phyloP scores from a whole-genome alignment of 2,797 vertebrate species.

The Chaenodraco wilsoni region DNA sequence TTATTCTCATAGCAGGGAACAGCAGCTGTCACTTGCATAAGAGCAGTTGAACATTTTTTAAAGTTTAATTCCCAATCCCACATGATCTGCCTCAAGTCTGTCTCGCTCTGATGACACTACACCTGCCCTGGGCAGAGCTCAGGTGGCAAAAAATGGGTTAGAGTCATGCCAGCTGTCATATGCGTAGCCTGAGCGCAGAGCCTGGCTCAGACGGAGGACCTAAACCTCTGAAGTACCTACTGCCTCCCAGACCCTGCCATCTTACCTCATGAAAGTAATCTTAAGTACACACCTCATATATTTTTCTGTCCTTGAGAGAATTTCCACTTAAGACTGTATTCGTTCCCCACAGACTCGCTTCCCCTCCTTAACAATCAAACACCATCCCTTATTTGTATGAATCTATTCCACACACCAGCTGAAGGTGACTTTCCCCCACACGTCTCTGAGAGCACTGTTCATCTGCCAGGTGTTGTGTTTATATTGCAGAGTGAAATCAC shows the following conservation, averaged over 20 bases:
- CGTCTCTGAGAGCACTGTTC: slow-evolving; percentile 37
- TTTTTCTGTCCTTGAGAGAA: slow-evolving; percentile 8
- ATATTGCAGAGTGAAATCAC: slow-evolving; percentile 63
- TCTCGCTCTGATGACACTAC: slow-evolving; percentile 56
- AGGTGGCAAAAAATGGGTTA: slow-evolving; percentile 50
- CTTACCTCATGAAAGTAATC: slow-evolving; percentile 28
- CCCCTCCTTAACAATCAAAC: neutral
- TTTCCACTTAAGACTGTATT: neutral
- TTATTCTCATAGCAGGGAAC: slow-evolving; percentile 30
- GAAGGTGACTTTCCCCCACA: slow-evolving; percentile 57
- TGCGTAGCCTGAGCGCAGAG: slow-evolving; percentile 24
- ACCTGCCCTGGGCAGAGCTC: slow-evolving; percentile 55
- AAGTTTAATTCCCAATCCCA: slow-evolving; percentile 12
- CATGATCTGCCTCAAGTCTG: slow-evolving; percentile 22
- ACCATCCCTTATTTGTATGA: slow-evolving; percentile 10
- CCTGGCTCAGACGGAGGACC: slow-evolving; percentile 7
- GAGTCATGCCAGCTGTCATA: slow-evolving; percentile 45
- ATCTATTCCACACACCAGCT: slow-evolving; percentile 20
- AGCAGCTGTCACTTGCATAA: slow-evolving; percentile 36
- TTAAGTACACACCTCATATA: slow-evolving; percentile 9
- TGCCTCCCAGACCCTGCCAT: slow-evolving; percentile 39
- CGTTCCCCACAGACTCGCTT: neutral
- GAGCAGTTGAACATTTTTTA: slow-evolving; percentile 36
- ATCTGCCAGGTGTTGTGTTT: slow-evolving; percentile 65
- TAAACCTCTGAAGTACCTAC: slow-evolving; percentile 36